Percentiles rank a stretch among this genome's conserved stretches.
Evolutionary conservation across 2,888 invertebrate genomes (phyloP).

Genomic region (Campoletis raptor): DNA sequence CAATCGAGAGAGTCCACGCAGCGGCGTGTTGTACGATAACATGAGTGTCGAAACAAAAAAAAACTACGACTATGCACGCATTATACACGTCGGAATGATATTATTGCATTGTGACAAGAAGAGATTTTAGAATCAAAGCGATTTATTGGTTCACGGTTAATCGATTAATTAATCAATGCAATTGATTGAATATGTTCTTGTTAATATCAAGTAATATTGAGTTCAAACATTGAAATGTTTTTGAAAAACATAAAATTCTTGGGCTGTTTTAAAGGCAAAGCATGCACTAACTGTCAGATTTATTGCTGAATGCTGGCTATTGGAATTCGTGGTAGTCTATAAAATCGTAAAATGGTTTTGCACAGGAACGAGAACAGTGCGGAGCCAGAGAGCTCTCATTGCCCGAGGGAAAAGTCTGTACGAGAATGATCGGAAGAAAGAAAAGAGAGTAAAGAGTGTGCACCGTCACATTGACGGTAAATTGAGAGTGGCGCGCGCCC

Average conservation of each 20-base stretch:
- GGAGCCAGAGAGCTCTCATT: slow-evolving; percentile 38
- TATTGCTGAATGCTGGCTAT: slow-evolving; percentile 32
- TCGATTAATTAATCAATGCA: background rate
- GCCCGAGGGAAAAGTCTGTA: slow-evolving; percentile 44
- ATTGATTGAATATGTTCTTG: background rate
- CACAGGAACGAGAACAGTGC: slow-evolving; percentile 43
- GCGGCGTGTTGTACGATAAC: slow-evolving; percentile 27
- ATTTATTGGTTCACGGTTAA: background rate
- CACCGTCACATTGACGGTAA: slow-evolving; percentile 50
- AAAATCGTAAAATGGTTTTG: slow-evolving; percentile 44
- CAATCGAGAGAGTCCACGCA: slow-evolving; percentile 31
- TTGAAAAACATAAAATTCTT: background rate
- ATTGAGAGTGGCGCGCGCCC: slow-evolving; percentile 55
- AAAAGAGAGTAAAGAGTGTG: slow-evolving; percentile 34
- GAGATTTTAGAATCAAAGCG: background rate
- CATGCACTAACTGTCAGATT: slow-evolving; percentile 22
- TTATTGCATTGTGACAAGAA: background rate
- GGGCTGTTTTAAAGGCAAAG: background rate
- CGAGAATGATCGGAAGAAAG: slow-evolving; percentile 26
- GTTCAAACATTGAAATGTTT: background rate
- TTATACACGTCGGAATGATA: background rate
- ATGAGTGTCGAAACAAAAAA: slow-evolving; percentile 28
- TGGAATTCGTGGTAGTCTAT: slow-evolving; percentile 47
- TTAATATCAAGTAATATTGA: background rate
- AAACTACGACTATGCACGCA: background rate